Base-by-base conservation (phyloP, 2,113 vertebrate species). In the Ornithorhynchus anatinus region DNA sequence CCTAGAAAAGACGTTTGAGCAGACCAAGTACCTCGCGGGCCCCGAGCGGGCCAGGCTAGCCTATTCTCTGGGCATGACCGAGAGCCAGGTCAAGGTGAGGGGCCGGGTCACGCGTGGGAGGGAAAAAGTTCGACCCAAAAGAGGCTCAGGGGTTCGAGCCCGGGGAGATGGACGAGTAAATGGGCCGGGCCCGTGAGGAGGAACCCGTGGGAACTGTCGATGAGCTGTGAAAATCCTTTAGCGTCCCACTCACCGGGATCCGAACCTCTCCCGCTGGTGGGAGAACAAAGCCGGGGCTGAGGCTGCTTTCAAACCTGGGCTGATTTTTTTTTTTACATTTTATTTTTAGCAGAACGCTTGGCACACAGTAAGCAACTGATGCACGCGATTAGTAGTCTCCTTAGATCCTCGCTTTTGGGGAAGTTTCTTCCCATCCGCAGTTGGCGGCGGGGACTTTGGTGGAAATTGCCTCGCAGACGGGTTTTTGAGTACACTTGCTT, bases 51-150 rank as follows among this genome's bases (percentile, higher is more conserved):
- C 97, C 62, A 85, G 97, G 8, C 91, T 99, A 86, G 97, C 97
- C 27, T 99, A 99, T 75, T 97, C 96, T 0, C 81, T 99, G 90
- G 97, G 97, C 11, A 99, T 99, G 97, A 99, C 97, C 0, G 97
- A 99, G 88, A 99, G 97, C 88, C 97, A 99, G 67, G 97, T 99
- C n/a, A 99, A 99, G 97, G 97, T 99, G 89, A 92, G 92, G 42
- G 44, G 61, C 27, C 19, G 5, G 31, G 33, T 19, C 42, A 19
- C 25, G n/a, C 12, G 10, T 27, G 12, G 14, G 32, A 45, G 47
- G 17, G 14, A 19, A 33, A 23, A 16, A n/a, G 22, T 3, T 11
- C 33, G 5, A 27, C n/a, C 22, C 7, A 7, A 2, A 58, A 8
- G 53, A 25, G 14, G 2, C 1, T 19, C n/a, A 29, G 29, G 20